Base-by-base conservation (phyloP, 1,140 invertebrate species). In the Camponotus vicinus region DNA sequence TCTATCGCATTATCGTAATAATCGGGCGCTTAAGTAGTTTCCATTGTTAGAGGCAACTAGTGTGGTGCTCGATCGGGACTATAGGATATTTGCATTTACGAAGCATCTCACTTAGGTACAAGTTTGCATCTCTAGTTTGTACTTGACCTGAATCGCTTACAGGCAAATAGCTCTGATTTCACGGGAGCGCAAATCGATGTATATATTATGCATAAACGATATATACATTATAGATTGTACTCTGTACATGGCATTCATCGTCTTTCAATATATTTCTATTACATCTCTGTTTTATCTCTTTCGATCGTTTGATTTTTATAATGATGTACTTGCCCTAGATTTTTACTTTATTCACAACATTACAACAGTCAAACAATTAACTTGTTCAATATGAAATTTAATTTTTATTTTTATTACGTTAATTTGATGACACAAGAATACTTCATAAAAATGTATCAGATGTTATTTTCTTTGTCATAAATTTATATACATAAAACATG, bases 121-220 rank as follows among this genome's bases (percentile, higher is more conserved):
- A 88, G 64, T 90, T 88, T 73, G 61, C 82, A 63, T 78, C 89
- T 75, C 71, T 63, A 87, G 40, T 79, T 75, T 90, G 88, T 76
- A 86, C 89, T 90, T 90, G 89, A 90, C 89, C 89, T 77, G 77
- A 86, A 90, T 90, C 71, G 77, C 87, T 73, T 79, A 32, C 70
- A 52, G 80, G 85, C 89, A 82, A 90, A 86, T 90, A 76, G 52
- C 67, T 77, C 61, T 40, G 71, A 67, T 79, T 88, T 37, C 21
- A 42, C 13, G 73, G 40, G 57, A 77, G 82, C 55, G 79, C 79
- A 73, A 83, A 83, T 83, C 79, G 79, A 73, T 45, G n/a, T 32
- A 70, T 86, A 52, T 71, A 55, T 21, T 69, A 42, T 45, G 42
- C 52, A 52, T 80, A 79, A 69, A 75, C 49, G 49, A 52, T 52